A percentile compares a stretch with the other conserved stretches of the same genome.
Evolutionary conservation across 2,888 invertebrate genomes (phyloP).

Genomic region (Silvanus unidentatus): DNA sequence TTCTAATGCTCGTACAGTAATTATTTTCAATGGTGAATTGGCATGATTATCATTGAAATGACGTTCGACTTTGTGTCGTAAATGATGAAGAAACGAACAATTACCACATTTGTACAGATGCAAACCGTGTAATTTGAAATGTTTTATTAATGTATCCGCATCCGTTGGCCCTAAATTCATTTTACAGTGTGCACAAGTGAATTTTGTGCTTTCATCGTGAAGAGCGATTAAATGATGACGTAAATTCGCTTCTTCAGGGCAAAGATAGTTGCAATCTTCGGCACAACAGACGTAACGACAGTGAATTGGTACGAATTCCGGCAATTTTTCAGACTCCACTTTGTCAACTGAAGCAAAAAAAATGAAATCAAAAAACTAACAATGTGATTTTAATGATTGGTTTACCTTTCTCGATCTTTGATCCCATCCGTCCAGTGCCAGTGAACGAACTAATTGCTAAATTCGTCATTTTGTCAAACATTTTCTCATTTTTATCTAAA

Average conservation of each 20-base stretch:
- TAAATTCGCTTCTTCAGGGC: slow-evolving; percentile 65
- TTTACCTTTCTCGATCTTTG: slow-evolving; percentile 22
- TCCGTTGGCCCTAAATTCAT: slow-evolving; percentile 47
- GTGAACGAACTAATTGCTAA: slow-evolving; percentile 62
- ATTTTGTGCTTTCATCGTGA: slow-evolving; percentile 53
- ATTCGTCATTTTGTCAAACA: slow-evolving; percentile 83
- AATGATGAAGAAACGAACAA: slow-evolving; percentile 63
- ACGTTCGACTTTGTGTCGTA: slow-evolving; percentile 57
- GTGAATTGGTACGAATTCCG: slow-evolving; percentile 30
- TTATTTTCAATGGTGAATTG: slow-evolving; percentile 46
- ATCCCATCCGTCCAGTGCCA: slow-evolving; percentile 43
- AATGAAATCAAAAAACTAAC: background rate
- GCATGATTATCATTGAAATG: slow-evolving; percentile 60
- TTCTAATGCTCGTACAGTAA: slow-evolving; percentile 45
- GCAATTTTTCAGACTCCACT: slow-evolving; percentile 24
- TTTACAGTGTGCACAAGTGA: slow-evolving; percentile 66
- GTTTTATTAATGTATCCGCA: slow-evolving; percentile 51
- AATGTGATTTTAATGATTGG: background rate
- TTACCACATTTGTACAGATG: slow-evolving; percentile 66
- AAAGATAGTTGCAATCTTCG: slow-evolving; percentile 62
- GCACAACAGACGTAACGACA: slow-evolving; percentile 66
- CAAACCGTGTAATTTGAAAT: slow-evolving; percentile 70
- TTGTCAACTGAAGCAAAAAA: slow-evolving; percentile 9
- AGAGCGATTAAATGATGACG: slow-evolving; percentile 66
- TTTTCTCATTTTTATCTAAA: slow-evolving; percentile 67